A percentile compares a stretch with the other conserved stretches of the same genome.
phyloP scores from a whole-genome alignment of 2,113 vertebrate genomes.

The Rhea pennata region DNA sequence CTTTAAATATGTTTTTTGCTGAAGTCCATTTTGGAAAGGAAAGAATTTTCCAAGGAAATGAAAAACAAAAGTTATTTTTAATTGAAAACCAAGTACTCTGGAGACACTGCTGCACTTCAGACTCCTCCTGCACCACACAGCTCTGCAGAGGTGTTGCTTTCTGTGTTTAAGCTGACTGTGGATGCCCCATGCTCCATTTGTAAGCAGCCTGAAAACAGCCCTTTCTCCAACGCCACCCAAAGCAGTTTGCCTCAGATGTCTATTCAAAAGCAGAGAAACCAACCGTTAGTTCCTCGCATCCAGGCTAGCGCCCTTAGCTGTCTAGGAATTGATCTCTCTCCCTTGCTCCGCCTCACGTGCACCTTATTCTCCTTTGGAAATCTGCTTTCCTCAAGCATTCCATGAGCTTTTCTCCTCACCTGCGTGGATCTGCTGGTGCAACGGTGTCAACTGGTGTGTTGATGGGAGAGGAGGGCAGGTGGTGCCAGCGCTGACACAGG shows the following conservation, averaged over 20 bases:
- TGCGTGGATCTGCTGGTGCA: fast-evolving
- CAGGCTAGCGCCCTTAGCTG: neutral
- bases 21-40: neutral
- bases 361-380: neutral
- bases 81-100: neutral
- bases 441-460: slow-evolving; percentile 45
- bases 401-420: neutral
- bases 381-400: neutral
- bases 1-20: neutral
- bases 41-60: neutral
- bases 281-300: neutral
- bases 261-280: neutral
- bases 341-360: neutral
- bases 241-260: neutral
- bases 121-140: neutral
- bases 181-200: neutral
- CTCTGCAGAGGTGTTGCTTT: neutral
- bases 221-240: neutral
- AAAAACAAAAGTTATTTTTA: fast-evolving
- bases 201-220: fast-evolving
- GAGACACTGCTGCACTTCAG: neutral
- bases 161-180: neutral
- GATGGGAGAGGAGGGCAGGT: slow-evolving; percentile 35
- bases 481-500: neutral
- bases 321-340: neutral